These are phyloP conservation scores for Rhipidura dahli DNA, from an alignment of 2,113 vertebrate genomes.

Conservation along the genomic window DNA sequence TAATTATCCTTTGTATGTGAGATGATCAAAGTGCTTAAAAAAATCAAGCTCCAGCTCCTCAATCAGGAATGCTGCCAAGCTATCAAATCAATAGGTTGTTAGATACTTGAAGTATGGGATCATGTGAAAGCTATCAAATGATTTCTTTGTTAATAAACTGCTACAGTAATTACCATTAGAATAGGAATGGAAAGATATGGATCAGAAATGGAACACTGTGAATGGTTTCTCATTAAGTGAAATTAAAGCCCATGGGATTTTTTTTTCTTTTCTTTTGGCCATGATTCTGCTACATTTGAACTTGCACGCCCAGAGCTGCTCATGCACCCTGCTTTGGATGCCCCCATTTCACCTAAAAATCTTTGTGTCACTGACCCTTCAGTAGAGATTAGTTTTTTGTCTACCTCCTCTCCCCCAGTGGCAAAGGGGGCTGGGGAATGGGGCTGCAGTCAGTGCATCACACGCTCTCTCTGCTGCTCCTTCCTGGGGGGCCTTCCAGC, in stretches of 20 bases:
- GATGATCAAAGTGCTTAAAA: neutral
- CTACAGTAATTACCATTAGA: slow-evolving; percentile 50
- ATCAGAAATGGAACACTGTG: slow-evolving; percentile 33
- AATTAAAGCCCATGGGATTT: neutral
- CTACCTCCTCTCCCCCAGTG: neutral
- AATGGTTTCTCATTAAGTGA: slow-evolving; percentile 49
- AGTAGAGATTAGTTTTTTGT: neutral
- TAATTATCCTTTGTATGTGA: neutral
- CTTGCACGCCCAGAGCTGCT: accelerated
- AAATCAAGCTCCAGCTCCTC: neutral
- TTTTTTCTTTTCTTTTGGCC: neutral
- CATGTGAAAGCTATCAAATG: slow-evolving; percentile 48
- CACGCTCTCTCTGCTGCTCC: neutral
- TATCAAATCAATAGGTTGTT: slow-evolving; percentile 54
- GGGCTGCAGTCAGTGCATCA: neutral
- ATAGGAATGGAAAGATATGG: slow-evolving; percentile 30
- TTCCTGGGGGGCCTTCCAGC: neutral
- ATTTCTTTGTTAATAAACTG: slow-evolving; percentile 63
- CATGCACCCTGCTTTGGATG: neutral
- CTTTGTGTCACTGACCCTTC: neutral
- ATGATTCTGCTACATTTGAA: neutral
- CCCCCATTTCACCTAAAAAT: neutral
- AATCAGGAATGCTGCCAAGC: slow-evolving; percentile 15
- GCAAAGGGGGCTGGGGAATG: neutral
- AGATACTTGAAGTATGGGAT: slow-evolving; percentile 39